Evolutionary conservation across 2,888 invertebrate genomes (phyloP), one percentile per base, ranked within the genome.

Genomic region (Oligia latruncula): DNA sequence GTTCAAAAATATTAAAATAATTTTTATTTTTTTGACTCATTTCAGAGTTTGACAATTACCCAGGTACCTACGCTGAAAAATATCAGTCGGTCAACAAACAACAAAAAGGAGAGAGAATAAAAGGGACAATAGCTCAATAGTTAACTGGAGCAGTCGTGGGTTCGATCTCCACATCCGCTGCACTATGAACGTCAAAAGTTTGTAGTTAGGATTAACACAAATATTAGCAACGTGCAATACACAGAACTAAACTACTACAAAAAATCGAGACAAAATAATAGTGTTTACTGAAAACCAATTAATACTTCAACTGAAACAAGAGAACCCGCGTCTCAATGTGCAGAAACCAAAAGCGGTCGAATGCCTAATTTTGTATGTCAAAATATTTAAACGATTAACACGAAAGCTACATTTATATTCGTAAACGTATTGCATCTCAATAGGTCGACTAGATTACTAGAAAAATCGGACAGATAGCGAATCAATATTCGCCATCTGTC

Each of bases 371-470:
- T 84, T 58, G 40, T 20, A 23, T 74, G 64, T 65, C 74, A 85
- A 87, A 75, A 80, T 77, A 74, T 35, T 55, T 55, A 75, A 75
- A 86, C 43, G 72, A 77, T n/a, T 58, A 29, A 55, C 58, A 13
- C 52, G 60, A 80, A 72, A 87, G 35, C 62, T 11, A 20, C 58
- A 77, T 87, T 68, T 72, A 40, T 52, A 65, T 49, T 82, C 65
- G 29, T 46, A 23, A 1, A 64, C 17, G 64, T 70, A 67, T 73
- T 52, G 87, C 84, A 87, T 84, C 11, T 65, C 75, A 87, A 85
- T 87, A 55, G 66, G 67, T 71, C 52, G 23, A n/a, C 40, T 40
- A 40, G 58, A 58, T 58, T n/a, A 58, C 78, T 75, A 83, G 75
- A 72, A 60, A 23, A 72, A 64, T 75, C 60, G 29, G 8, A 35